phyloP scores from a whole-genome alignment of 2,797 vertebrate genomes.

The Pseudomugil tenellus region DNA sequence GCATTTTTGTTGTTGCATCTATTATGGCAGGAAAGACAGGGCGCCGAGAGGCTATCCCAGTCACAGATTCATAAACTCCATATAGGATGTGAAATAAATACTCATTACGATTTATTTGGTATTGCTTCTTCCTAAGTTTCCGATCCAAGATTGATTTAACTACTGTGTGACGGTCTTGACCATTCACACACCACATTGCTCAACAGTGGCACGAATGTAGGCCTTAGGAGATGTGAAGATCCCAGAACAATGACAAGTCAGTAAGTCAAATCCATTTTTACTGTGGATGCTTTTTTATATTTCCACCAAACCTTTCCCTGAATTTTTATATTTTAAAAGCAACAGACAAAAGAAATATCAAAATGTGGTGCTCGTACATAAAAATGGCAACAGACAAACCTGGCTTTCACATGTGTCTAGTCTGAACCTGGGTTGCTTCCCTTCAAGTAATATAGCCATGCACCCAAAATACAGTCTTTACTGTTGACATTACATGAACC shows the following conservation, averaged over 20 bases:
- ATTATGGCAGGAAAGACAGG: background rate
- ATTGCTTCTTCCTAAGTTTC: slow-evolving; percentile 33
- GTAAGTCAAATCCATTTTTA: background rate
- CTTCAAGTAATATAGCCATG: slow-evolving; percentile 23
- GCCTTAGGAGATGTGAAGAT: slow-evolving; percentile 19
- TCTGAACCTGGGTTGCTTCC: slow-evolving; percentile 30
- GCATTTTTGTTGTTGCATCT: background rate
- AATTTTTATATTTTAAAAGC: background rate
- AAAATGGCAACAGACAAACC: slow-evolving; percentile 5
- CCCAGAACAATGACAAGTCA: slow-evolving; percentile 4
- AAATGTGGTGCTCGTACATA: background rate
- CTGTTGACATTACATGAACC: slow-evolving; percentile 49
- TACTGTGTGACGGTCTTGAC: slow-evolving; percentile 31
- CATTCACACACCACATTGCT: slow-evolving; percentile 32
- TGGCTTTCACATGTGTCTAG: background rate
- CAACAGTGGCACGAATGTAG: slow-evolving; percentile 23
- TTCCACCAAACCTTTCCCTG: background rate
- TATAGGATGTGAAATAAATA: background rate
- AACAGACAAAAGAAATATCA: slow-evolving; percentile 6
- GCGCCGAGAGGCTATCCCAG: background rate
- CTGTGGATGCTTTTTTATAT: background rate
- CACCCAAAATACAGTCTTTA: slow-evolving; percentile 39
- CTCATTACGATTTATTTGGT: slow-evolving; percentile 11
- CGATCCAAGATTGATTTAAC: slow-evolving; percentile 4
- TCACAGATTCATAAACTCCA: background rate